phyloP scores from a whole-genome alignment of 2,888 invertebrate species.

The Taenaris catops region DNA sequence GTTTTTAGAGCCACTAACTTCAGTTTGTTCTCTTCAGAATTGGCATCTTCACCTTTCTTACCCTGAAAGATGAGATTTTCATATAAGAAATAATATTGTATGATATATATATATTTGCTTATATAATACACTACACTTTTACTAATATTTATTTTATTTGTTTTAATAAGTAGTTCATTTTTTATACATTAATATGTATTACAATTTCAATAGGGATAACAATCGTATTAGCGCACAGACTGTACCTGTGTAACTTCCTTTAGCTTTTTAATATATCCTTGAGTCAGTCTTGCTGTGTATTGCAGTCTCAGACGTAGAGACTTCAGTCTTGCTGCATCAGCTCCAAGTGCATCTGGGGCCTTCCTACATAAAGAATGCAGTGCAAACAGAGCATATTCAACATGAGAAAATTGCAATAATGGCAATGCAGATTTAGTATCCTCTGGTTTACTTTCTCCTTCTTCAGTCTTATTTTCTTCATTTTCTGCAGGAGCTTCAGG shows the following conservation, averaged over 20 bases:
- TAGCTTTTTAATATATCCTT: constrained; percentile 88
- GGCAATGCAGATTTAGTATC: constrained; percentile 81
- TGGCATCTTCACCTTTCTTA: constrained; percentile 85
- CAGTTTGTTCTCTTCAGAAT: constrained; percentile 88
- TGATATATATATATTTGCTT: no score
- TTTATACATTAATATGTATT: no score
- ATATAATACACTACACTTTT: no score
- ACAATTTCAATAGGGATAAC: no score
- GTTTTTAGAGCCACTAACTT: constrained; percentile 91
- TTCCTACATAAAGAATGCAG: constrained; percentile 89
- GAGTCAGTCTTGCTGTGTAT: constrained; percentile 95
- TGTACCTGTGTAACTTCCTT: constrained; percentile 80
- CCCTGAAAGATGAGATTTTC: constrained; percentile 81
- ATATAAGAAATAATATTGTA: no score
- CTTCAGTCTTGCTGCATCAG: constrained; percentile 87
- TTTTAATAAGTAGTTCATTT: no score
- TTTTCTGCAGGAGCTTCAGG: constrained; percentile 89
- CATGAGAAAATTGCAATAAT: constrained; percentile 94
- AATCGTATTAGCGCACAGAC: no score
- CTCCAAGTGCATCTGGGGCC: constrained; percentile 85
- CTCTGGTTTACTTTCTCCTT: constrained; percentile 40
- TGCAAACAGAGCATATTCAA: constrained; percentile 93
- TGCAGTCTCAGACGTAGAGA: constrained; percentile 93
- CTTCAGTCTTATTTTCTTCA: constrained; percentile 61
- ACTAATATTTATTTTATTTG: no score